Base-by-base conservation (phyloP, 2,797 vertebrate genomes). In the Taeniopygia guttata region DNA sequence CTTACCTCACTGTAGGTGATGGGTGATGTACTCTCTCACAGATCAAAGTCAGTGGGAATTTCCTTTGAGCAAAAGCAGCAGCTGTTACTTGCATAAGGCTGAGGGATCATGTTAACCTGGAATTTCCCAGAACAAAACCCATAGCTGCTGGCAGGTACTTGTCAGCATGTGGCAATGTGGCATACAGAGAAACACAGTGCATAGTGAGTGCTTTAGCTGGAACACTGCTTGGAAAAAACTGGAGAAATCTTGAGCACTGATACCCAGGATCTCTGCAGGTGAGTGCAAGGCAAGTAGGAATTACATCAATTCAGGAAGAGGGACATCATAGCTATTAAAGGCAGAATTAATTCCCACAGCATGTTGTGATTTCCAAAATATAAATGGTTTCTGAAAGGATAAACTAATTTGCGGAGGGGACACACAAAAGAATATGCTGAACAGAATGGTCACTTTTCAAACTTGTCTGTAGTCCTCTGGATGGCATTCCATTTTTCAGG, bases 11-110 rank as follows among this genome's bases (percentile, higher is more conserved):
- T 16, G 18, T 30, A 69, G 63, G 63, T 0, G 0, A 94, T 32
- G 26, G 59, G 59, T 88, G 69, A 91, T 93, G 66, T 84, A 55
- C 48, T 76, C n/a, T 87, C 25, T 27, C 56, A 62, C 19, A 73
- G 73, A 96, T 95, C 94, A 95, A 95, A 96, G 87, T 40, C 66
- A 56, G 73, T 70, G 92, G 82, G 89, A 96, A 96, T 94, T 96
- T 83, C 91, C 94, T 96, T 88, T 96, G 69, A 96, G 94, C 92
- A 22, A 94, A 93, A 93, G 69, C 21, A 87, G 95, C 94, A 96
- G 94, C 94, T 96, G 92, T 92, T 96, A 81, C 55, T 43, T 86
- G 19, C 3, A 3, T 86, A 82, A 93, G 30, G 38, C 69, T 82
- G 77, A 86, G 42, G 38, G 63, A 93, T 96, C 89, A 60, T 23